A percentile compares a stretch with the other conserved stretches of the same genome.
These are phyloP conservation scores for Hydrophis major DNA, from an alignment of 2,797 vertebrate species.

Conservation along the genomic window DNA sequence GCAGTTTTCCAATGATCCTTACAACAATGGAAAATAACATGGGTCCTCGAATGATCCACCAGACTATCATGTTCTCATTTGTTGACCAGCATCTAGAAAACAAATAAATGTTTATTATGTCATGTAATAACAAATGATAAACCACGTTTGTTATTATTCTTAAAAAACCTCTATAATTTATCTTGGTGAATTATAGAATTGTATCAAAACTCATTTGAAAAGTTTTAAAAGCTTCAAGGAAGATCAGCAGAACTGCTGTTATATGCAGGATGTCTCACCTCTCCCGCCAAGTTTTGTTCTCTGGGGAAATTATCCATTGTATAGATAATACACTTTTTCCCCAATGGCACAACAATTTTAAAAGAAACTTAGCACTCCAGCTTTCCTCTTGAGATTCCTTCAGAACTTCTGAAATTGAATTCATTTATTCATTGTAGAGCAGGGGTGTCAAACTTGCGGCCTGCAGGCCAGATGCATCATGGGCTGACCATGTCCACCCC, in stretches of 20 bases:
- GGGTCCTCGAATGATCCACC: slow-evolving; percentile 94
- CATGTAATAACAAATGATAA: not conserved
- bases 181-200: not conserved
- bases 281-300: not conserved
- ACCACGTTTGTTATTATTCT: not conserved
- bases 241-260: not conserved
- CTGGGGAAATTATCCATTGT: not conserved
- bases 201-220: not conserved
- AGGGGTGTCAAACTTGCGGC: too few relatives aligned
- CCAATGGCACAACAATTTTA: not conserved
- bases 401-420: not conserved
- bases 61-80: slow-evolving; percentile 81
- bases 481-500: too few relatives aligned
- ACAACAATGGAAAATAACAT: slow-evolving; percentile 84
- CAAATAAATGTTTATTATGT: slow-evolving; percentile 8
- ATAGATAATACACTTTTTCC: not conserved
- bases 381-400: not conserved
- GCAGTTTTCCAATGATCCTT: slow-evolving; percentile 62
- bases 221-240: not conserved
- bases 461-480: too few relatives aligned
- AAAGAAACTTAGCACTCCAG: not conserved
- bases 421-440: not conserved
- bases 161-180: not conserved
- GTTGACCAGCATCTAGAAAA: slow-evolving; percentile 84
- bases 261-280: not conserved